Evolutionary conservation across 2,888 invertebrate species (phyloP), one percentile per base, ranked within the genome.

Genomic region (Thumatha senex): DNA sequence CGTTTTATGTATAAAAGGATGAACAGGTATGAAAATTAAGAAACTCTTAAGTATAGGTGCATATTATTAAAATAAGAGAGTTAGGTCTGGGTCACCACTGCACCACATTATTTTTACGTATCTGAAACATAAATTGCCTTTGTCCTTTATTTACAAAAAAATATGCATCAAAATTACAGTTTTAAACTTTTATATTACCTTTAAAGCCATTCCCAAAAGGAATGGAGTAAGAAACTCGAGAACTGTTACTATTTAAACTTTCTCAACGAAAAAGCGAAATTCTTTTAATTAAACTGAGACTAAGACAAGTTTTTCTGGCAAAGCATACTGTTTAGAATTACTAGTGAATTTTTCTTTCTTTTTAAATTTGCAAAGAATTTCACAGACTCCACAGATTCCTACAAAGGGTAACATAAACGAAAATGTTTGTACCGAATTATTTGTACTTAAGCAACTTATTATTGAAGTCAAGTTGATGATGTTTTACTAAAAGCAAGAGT

Each of bases 251-350:
- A 43, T 56, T 50, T 55, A 56, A 70, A 75, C 68, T 70, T 73
- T 73, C 67, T 62, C 65, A 71, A 67, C 72, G 64, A 71, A 72
- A 70, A 70, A 70, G 49, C 46, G 35, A 58, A 69, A 68, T 73
- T 72, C 67, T 67, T 62, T 65, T 67, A 62, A 68, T 53, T 45
- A 50, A 61, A 61, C 71, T 56, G 42, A 55, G 56, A 54, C 52
- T 46, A 62, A 61, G 49, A 62, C 18, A 74, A 73, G 57, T 75
- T 72, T 68, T 67, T 65, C 54, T 61, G 55, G 38, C 46, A 54
- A 61, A 56, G 51, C 57, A 48, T 47, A 59, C 46, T 54, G 56
- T 64, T 44, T 56, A 44, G 60, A 64, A 54, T 63, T 57, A 57
- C 42, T 45, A 56, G 61, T 46, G 56, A 57, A 4, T 31, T 58